Conservation (phyloP, 2,797 vertebrate genomes). For the Oryzias sinensis region DNA sequence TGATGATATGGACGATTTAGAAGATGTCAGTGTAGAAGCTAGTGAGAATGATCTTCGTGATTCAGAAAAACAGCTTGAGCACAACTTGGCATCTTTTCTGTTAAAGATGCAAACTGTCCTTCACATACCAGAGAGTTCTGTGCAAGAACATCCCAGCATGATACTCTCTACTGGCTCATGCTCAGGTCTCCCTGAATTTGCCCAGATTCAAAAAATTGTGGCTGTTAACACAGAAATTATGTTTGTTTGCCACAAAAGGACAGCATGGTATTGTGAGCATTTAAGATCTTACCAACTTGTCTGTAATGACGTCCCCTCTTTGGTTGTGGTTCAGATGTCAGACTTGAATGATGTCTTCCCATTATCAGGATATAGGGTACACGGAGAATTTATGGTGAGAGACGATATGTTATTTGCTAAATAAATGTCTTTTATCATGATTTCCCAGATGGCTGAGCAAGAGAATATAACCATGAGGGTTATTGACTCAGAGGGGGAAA, state of each 20-base stretch:
- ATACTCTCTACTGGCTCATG: constrained; percentile 35
- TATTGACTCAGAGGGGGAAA: constrained; percentile 25
- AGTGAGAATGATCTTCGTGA: neutral
- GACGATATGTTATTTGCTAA: constrained; percentile 31
- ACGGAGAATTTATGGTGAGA: constrained; percentile 26
- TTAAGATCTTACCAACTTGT: constrained; percentile 30
- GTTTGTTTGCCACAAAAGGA: constrained; percentile 36
- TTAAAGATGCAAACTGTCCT: constrained; percentile 18
- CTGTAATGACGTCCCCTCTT: neutral
- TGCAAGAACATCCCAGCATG: constrained; percentile 24
- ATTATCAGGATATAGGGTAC: constrained; percentile 22
- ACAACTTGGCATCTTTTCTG: constrained; percentile 19
- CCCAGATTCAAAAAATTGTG: constrained; percentile 38
- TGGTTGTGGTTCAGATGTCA: constrained; percentile 17
- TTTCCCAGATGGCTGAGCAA: constrained; percentile 30
- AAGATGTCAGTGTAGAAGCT: neutral
- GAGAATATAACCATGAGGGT: constrained; percentile 27
- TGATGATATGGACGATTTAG: neutral
- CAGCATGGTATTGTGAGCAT: constrained; percentile 28
- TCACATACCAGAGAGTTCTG: neutral
- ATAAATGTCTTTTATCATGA: constrained; percentile 2
- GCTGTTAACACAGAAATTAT: too few relatives aligned
- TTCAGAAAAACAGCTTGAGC: constrained; percentile 16
- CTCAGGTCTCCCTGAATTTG: constrained; percentile 40
- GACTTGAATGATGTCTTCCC: constrained; percentile 26